Percentiles rank a stretch among this genome's conserved stretches.
phyloP scores from a whole-genome alignment of 2,888 invertebrate genomes.

The Mimachlamys varia region DNA sequence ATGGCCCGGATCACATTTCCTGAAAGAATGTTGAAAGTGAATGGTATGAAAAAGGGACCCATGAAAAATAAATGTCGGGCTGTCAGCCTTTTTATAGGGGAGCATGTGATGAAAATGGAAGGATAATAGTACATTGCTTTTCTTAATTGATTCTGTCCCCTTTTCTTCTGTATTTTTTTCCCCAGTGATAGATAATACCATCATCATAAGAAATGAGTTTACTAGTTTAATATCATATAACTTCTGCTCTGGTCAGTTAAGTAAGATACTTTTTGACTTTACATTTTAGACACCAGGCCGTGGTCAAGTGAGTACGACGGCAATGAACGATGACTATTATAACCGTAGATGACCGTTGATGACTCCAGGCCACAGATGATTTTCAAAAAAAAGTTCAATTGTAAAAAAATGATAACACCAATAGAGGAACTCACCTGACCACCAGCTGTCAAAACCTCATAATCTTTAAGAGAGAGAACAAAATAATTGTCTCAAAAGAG shows the following conservation, averaged over 20 bases:
- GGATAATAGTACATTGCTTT: neutral
- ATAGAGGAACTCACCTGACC: neutral
- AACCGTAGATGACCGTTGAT: slow-evolving; percentile 21
- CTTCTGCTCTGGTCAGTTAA: slow-evolving; percentile 6
- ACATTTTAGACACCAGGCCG: slow-evolving; percentile 32
- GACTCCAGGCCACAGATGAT: slow-evolving; percentile 20
- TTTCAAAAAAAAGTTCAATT: neutral
- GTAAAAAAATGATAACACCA: neutral
- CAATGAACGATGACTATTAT: slow-evolving; percentile 29
- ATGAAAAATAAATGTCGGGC: neutral
- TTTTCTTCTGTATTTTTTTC: neutral
- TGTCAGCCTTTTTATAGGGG: neutral
- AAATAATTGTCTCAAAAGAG: neutral
- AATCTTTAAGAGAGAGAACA: neutral
- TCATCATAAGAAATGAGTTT: neutral
- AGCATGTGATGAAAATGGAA: neutral
- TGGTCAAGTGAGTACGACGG: slow-evolving; percentile 32
- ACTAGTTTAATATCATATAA: neutral
- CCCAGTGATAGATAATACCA: neutral
- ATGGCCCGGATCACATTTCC: neutral
- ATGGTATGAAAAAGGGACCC: neutral
- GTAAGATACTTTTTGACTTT: slow-evolving; percentile 33
- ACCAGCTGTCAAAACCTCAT: neutral
- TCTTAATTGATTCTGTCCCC: neutral
- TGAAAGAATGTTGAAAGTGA: neutral